Conservation (phyloP, 2,888 invertebrate species). For the Endotricha flammealis region DNA sequence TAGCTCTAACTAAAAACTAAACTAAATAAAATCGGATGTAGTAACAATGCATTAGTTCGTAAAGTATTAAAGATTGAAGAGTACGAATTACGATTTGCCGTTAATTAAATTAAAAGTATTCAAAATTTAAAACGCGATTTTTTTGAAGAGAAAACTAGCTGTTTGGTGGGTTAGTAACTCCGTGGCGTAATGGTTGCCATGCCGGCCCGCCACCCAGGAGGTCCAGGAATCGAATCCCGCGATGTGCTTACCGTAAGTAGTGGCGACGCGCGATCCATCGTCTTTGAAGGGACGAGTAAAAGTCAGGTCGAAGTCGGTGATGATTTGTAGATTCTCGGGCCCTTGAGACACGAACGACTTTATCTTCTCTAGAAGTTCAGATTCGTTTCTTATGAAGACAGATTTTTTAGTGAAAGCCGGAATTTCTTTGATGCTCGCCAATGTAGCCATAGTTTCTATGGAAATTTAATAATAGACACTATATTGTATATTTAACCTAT, state of each 20-base stretch:
- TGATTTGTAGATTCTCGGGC: conserved; percentile 79
- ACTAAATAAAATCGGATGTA: no score
- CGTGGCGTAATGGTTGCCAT: no score
- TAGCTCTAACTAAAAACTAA: no score
- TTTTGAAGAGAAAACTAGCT: no score
- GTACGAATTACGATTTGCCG: no score
- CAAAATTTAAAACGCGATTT: no score
- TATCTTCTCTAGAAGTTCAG: not conserved
- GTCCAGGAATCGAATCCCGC: not conserved
- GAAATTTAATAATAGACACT: not conserved
- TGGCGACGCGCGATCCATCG: conserved; percentile 75
- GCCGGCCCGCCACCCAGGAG: no score
- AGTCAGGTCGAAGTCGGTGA: conserved; percentile 90
- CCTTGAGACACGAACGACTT: conserved; percentile 8
- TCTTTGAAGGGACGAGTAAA: conserved; percentile 83
- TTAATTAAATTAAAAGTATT: no score
- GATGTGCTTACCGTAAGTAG: conserved; percentile 1
- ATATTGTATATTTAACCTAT: no score
- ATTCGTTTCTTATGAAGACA: not conserved
- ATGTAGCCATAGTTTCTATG: not conserved
- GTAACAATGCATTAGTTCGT: no score
- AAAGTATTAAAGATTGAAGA: no score
- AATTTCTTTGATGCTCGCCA: not conserved
- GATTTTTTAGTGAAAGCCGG: not conserved
- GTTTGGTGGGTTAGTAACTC: no score